Evolutionary conservation across 2,113 vertebrate genomes (phyloP).

Genomic region (Ariopsis seemanni): DNA sequence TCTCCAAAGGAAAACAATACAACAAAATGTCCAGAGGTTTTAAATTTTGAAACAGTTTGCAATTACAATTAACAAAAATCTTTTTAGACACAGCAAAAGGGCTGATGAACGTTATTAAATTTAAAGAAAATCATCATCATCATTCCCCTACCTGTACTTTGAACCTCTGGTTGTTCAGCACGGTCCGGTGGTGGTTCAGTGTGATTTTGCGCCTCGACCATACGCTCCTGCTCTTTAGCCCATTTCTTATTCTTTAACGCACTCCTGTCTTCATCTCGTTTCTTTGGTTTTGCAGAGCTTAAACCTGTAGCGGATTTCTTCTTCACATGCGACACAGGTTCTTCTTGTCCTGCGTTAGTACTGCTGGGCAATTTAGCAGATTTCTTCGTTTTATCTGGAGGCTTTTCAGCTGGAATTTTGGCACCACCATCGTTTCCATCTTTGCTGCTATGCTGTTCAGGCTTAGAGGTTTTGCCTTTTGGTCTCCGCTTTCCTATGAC

Average conservation of each 20-base stretch:
- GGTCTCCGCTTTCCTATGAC: slow-evolving; percentile 14
- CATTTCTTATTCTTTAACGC: neutral
- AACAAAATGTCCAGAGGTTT: neutral
- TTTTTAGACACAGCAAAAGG: neutral
- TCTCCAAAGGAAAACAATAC: neutral
- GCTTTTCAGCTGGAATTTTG: slow-evolving; percentile 7
- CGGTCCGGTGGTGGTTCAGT: neutral
- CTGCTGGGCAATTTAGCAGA: neutral
- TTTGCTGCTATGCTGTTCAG: neutral
- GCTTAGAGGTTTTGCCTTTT: slow-evolving; percentile 17
- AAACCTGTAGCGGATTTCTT: slow-evolving; percentile 6
- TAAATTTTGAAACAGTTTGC: neutral
- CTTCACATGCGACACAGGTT: neutral
- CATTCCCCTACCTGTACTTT: neutral
- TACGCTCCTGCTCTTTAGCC: neutral
- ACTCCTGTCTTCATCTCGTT: neutral
- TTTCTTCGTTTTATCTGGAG: slow-evolving; percentile 22
- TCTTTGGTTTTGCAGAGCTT: slow-evolving; percentile 13
- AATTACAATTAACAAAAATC: neutral
- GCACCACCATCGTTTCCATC: neutral
- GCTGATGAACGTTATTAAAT: neutral
- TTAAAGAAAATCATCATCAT: neutral
- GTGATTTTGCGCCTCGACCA: neutral
- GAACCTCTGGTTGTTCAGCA: neutral
- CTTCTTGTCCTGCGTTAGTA: neutral